Base-by-base conservation (phyloP, 1,140 invertebrate genomes). In the Hylaeus anthracinus region DNA sequence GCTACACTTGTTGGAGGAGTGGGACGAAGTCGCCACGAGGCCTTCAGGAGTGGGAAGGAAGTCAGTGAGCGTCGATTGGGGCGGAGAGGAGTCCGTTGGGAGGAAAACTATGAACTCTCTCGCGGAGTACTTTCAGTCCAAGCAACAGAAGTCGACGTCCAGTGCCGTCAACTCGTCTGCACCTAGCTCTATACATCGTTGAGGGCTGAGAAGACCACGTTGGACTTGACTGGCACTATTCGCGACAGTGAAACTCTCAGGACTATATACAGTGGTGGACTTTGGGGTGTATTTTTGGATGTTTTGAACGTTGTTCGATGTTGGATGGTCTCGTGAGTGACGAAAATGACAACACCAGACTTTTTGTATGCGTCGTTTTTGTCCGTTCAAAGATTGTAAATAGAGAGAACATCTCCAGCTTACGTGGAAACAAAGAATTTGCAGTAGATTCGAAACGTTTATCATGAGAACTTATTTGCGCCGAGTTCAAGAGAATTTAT, bases 1-100 rank as follows among this genome's bases (percentile, higher is more conserved):
- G 48, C 88, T 97, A 37, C 95, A 96, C 90, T 91, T 97, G 61
- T 89, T 97, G 53, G 95, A 96, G 74, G 96, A 96, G 90, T 97
- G 96, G 95, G 96, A 96, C 2, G 95, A 96, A 65, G 82, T 88
- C 14, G 86, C 86, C 15, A 89, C 86, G 0, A 88, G 77, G 63
- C 76, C 77, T 2, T 45, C 60, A 2, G 82, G 83, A 0, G 72
- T 87, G 0, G 89, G 90, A 2, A 89, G 93, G 4, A 94, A 94
- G 58, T 92, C 92, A 0, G 86, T 94, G 9, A 94, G 93, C 60
- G 81, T 92, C 37, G 92, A 94, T 53, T 94, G 93, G 93, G 90
- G 90, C 39, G 88, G 89, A 0, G 91, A 91, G 64, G 91, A 94
- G 55, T 91, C 88, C 0, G 88, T 94, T 5, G 92, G 90, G 0